Conservation (phyloP, 2,113 vertebrate genomes). For the Acrocephalus kingi region DNA sequence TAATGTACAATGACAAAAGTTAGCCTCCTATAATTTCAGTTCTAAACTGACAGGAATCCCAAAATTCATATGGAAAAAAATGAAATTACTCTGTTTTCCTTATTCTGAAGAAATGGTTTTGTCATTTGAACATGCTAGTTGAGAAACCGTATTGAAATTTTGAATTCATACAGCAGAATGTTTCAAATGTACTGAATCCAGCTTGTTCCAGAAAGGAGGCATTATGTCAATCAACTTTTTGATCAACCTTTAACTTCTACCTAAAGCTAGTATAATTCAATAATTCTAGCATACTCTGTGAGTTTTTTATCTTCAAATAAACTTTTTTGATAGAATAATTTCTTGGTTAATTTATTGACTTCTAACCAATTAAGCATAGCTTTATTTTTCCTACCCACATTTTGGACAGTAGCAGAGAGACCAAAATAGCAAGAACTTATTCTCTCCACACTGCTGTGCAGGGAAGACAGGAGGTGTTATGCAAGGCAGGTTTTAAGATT, state of each 20-base stretch:
- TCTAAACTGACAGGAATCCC: not conserved
- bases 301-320: not conserved
- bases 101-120: not conserved
- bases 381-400: not conserved
- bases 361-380: not conserved
- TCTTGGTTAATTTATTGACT: not conserved
- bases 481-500: not conserved
- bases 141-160: not conserved
- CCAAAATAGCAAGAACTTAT: not conserved
- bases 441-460: not conserved
- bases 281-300: not conserved
- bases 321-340: not conserved
- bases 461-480: not conserved
- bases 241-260: not conserved
- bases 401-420: not conserved
- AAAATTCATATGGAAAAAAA: not conserved
- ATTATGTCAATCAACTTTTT: not conserved
- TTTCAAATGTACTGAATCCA: not conserved
- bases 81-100: not conserved
- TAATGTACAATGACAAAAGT: not conserved
- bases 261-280: not conserved
- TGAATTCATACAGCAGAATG: not conserved
- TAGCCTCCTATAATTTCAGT: not conserved
- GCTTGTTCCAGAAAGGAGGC: not conserved
- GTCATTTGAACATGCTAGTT: not conserved